Conservation (phyloP, 2,113 vertebrate species). For the Solea solea region DNA sequence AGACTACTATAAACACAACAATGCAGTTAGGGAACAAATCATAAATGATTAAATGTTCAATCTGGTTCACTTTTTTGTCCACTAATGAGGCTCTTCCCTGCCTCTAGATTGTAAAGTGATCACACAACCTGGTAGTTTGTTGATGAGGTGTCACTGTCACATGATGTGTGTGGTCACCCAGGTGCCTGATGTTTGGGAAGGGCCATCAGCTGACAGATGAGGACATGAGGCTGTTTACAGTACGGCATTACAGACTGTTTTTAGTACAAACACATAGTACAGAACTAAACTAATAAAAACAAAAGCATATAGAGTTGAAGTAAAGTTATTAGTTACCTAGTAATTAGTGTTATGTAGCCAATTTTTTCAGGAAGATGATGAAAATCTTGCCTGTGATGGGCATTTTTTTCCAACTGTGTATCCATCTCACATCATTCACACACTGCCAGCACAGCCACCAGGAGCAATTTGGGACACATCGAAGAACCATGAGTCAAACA, state of each 20-base stretch:
- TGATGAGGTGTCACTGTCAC: conserved; percentile 2
- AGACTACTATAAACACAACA: conserved; percentile 48
- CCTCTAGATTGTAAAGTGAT: conserved; percentile 52
- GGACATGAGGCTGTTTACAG: conserved; percentile 7
- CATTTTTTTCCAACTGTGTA: no score
- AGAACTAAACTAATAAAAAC: background rate
- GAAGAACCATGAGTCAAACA: no score
- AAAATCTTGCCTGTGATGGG: no score
- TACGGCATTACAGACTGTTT: conserved; percentile 10
- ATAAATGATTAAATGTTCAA: conserved; percentile 51
- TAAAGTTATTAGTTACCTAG: background rate
- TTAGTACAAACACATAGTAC: background rate
- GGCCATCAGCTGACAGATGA: background rate
- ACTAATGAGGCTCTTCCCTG: conserved; percentile 50
- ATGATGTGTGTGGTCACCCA: conserved; percentile 20
- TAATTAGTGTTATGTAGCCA: no score
- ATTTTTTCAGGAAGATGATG: no score
- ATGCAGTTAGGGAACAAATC: conserved; percentile 40
- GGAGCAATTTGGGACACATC: no score
- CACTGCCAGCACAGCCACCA: no score
- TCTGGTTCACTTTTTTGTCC: conserved; percentile 34
- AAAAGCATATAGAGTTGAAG: background rate
- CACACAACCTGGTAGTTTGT: conserved; percentile 51
- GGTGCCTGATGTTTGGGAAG: conserved; percentile 15
- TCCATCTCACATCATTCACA: no score